phyloP scores from a whole-genome alignment of 2,888 invertebrate genomes.

The Cephus nigrinus region DNA sequence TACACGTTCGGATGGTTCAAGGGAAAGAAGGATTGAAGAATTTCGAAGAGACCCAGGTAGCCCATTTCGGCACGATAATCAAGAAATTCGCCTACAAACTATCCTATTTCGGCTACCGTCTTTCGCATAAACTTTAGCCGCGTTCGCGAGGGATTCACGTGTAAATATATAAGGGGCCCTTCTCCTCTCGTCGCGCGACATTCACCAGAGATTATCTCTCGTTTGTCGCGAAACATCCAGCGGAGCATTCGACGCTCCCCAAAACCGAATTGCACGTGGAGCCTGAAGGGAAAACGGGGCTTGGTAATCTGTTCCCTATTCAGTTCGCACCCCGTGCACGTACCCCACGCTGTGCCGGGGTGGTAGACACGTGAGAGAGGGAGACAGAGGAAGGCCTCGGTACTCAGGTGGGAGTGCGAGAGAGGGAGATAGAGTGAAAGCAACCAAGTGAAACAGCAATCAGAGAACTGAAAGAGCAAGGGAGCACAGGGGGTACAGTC shows the following conservation, averaged over 20 bases:
- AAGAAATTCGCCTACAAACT: background rate
- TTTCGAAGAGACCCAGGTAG: background rate
- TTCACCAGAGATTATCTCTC: conserved; percentile 20
- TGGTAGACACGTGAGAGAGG: conserved; percentile 11
- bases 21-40: background rate
- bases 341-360: background rate
- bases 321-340: conserved; percentile 30
- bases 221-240: conserved; percentile 3
- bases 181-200: conserved; percentile 7
- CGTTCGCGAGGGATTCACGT: background rate
- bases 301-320: conserved; percentile 40
- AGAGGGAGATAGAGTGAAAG: conserved; percentile 10
- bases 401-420: background rate
- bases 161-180: background rate
- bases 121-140: background rate
- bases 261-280: conserved; percentile 15
- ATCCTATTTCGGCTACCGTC: background rate
- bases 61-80: background rate
- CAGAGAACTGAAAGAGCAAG: conserved; percentile 11
- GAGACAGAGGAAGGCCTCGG: background rate
- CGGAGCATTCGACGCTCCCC: conserved; percentile 11
- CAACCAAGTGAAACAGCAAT: conserved; percentile 20
- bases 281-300: conserved; percentile 8
- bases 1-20: background rate
- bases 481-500: background rate